Base-by-base conservation (phyloP, 2,113 vertebrate genomes). In the Lethenteron camtschaticum region DNA sequence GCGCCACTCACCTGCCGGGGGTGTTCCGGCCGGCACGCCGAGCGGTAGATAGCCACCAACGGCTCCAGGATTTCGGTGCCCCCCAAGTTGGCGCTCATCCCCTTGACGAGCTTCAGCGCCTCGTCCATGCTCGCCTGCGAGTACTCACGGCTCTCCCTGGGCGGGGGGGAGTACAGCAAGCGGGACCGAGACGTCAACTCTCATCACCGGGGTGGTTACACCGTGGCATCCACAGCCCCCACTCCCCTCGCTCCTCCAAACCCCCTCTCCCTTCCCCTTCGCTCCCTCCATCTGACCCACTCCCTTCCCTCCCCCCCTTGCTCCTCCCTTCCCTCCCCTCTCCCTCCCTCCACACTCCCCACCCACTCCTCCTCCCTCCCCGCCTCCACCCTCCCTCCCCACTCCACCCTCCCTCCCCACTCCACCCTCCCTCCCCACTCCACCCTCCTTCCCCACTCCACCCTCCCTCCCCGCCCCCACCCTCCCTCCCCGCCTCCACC, bases 391-490 rank as follows among this genome's bases (percentile, higher is more conserved):
- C 77, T 89, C 86, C 78, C 80, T 75, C 72, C 79, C 78, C 60
- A 78, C 20, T 68, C 75, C 79, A 24, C 77, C 89, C 85, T 69
- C 77, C 69, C 69, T 76, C 56, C 9, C 88, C 75, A 1, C 85
- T 78, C 9, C n/a, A 0, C 12, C 87, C 73, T 68, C 88, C 86
- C 75, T 88, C 82, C 0, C 85, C 14, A 81, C 0, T 9, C 0
- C 76, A 88, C 3, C 78, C 10, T 16, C 1, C 2, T 80, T 74
- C 9, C 88, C 78, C 69, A 24, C 58, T 73, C 56, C 73, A 87
- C 58, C 55, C 85, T 24, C 24, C 24, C 24, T 24, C 24, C 24
- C 84, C 14, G 82, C 83, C 0, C 9, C 0, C 76, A 88, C 24
- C 78, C 10, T 16, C 1, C 2, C 81, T 74, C 9, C 88, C 78